Percentiles rank a stretch among this genome's conserved stretches.
These are phyloP conservation scores for Tragopan temminckii DNA, from an alignment of 2,797 vertebrate species.

Conservation along the genomic window DNA sequence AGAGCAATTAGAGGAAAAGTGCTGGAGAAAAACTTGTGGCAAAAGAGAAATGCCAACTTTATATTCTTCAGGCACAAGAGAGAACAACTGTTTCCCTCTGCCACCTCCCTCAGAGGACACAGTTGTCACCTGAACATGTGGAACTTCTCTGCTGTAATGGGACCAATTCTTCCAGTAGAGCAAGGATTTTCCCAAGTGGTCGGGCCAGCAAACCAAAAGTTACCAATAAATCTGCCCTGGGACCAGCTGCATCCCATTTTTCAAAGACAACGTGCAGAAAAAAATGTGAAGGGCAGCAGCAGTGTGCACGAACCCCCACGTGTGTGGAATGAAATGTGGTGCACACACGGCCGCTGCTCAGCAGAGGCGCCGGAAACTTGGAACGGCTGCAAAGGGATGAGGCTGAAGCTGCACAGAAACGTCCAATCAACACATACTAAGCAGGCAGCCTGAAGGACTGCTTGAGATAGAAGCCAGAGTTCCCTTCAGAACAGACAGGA, in stretches of 20 bases:
- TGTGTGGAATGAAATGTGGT: not conserved
- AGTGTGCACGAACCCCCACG: too few species aligned
- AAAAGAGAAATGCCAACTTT: not conserved
- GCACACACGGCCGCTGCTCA: too few species aligned
- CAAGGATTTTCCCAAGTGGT: not conserved
- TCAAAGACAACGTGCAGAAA: not conserved
- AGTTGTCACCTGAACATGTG: too few species aligned
- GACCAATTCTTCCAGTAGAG: not conserved
- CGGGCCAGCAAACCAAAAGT: not conserved
- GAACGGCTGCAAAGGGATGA: not conserved
- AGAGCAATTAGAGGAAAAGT: not conserved
- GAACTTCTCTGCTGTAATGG: not conserved
- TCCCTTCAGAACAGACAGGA: not conserved
- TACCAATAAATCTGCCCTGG: not conserved
- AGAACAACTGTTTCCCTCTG: not conserved
- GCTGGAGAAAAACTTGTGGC: not conserved
- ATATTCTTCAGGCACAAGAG: not conserved
- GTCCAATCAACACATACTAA: accelerated
- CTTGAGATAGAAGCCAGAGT: not conserved
- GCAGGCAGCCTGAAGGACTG: not conserved
- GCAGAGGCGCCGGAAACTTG: not conserved
- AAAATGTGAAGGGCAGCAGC: not conserved
- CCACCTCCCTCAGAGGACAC: not conserved
- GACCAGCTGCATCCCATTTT: not conserved
- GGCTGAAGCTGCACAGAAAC: not conserved